phyloP scores from a whole-genome alignment of 2,797 vertebrate genomes.

The Danio albolineatus region DNA sequence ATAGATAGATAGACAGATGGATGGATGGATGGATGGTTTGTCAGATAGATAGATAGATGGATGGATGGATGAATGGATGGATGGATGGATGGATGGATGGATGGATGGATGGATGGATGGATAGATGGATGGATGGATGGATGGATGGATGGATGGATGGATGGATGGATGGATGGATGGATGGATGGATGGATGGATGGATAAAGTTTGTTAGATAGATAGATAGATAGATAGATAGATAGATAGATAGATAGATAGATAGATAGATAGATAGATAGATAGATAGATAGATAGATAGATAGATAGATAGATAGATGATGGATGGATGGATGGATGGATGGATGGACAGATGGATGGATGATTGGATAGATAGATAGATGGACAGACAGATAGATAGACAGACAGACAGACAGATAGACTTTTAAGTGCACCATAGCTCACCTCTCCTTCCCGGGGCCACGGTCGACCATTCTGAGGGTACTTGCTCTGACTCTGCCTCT shows the following conservation, averaged over 20 bases:
- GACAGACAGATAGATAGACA: no score
- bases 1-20: no score
- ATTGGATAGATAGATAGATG: no score
- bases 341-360: not conserved
- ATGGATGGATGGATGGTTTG: no score
- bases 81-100: no score
- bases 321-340: no score
- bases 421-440: slow-evolving; percentile 71
- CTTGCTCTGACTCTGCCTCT: slow-evolving; percentile 98
- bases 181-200: not conserved
- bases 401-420: no score
- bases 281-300: not conserved
- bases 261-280: no score
- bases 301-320: not conserved
- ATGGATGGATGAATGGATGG: no score
- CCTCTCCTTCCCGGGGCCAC: slow-evolving; percentile 98
- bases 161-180: not conserved
- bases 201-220: no score
- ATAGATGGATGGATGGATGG: not conserved
- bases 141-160: not conserved
- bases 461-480: slow-evolving; percentile 97
- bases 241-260: not conserved
- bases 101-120: not conserved
- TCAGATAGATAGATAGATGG: no score
- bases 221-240: not conserved